Percentiles rank a stretch among this genome's conserved stretches.
Evolutionary conservation across 2,888 invertebrate species (phyloP).

Genomic region (Thereva unica): DNA sequence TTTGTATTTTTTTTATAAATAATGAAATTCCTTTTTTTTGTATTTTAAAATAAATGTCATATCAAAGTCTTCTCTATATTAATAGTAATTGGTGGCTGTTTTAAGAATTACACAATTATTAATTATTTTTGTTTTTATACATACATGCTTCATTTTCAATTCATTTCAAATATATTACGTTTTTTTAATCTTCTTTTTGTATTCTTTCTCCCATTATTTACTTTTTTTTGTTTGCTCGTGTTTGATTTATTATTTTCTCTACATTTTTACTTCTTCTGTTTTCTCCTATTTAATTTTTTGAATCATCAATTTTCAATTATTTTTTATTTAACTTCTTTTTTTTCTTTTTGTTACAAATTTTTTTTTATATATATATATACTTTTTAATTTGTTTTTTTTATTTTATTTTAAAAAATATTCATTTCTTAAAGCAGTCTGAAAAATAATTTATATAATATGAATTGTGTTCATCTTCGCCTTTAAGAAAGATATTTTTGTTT

Average conservation of each 20-base stretch:
- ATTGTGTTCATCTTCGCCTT: too few species aligned
- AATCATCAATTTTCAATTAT: not conserved
- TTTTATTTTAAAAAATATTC: too few species aligned
- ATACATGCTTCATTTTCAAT: constrained; percentile 29
- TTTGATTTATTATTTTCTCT: not conserved
- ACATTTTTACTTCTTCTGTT: constrained; percentile 11
- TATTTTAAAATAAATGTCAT: constrained; percentile 26
- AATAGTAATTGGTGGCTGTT: constrained; percentile 19
- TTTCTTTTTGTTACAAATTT: constrained; percentile 14
- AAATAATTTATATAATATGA: too few species aligned
- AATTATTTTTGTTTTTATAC: constrained; percentile 2
- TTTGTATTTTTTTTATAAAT: constrained; percentile 18
- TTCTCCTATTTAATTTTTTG: not conserved
- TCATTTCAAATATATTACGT: not conserved
- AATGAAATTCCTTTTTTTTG: constrained; percentile 20
- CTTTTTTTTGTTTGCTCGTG: not conserved
- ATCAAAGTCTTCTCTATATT: constrained; percentile 7
- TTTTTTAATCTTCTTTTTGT: constrained; percentile 2
- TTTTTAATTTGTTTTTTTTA: too few species aligned
- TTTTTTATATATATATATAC: constrained; percentile 1
- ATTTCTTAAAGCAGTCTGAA: too few species aligned
- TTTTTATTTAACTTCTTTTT: constrained; percentile 27
- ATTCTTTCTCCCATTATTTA: constrained; percentile 3
- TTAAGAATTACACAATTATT: constrained; percentile 10
- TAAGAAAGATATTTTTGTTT: too few species aligned